Evolutionary conservation across 2,113 vertebrate species (phyloP).

Genomic region (Todiramphus saurophagus): DNA sequence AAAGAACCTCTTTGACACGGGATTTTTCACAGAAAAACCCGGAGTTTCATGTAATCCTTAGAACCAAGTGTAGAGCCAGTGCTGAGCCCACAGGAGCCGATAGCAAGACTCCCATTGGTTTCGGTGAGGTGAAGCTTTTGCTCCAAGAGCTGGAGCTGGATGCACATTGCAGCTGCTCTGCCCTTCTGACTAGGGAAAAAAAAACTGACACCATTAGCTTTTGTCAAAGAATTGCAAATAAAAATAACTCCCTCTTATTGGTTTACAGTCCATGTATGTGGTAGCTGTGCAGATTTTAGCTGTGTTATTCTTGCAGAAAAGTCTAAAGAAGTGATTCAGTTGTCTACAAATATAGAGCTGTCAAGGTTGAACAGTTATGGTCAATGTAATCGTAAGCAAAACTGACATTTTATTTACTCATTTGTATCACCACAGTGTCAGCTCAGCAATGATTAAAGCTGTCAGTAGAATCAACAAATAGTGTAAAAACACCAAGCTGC

Average conservation of each 20-base stretch:
- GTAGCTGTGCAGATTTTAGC: slow-evolving; percentile 15
- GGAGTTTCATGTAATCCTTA: background rate
- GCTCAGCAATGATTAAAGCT: slow-evolving; percentile 56
- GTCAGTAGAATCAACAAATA: slow-evolving; percentile 52
- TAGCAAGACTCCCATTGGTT: background rate
- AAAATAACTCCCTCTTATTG: background rate
- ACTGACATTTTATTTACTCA: slow-evolving; percentile 65
- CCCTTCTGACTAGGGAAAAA: background rate
- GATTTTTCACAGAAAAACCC: background rate
- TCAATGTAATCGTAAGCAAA: slow-evolving; percentile 46
- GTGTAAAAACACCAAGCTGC: slow-evolving; percentile 38
- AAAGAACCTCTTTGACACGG: slow-evolving; percentile 59
- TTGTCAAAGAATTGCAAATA: background rate
- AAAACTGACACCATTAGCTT: background rate
- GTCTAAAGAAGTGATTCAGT: slow-evolving; percentile 34
- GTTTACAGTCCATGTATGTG: background rate
- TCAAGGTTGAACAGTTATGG: slow-evolving; percentile 49
- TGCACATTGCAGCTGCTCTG: background rate
- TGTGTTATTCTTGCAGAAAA: slow-evolving; percentile 42
- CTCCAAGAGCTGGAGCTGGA: background rate
- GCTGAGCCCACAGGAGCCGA: background rate
- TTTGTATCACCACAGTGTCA: slow-evolving; percentile 62
- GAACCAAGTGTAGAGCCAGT: background rate
- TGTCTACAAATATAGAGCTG: slow-evolving; percentile 41
- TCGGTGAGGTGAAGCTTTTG: background rate